Conservation (phyloP, 2,113 vertebrate genomes). For the Onychostoma macrolepis region DNA sequence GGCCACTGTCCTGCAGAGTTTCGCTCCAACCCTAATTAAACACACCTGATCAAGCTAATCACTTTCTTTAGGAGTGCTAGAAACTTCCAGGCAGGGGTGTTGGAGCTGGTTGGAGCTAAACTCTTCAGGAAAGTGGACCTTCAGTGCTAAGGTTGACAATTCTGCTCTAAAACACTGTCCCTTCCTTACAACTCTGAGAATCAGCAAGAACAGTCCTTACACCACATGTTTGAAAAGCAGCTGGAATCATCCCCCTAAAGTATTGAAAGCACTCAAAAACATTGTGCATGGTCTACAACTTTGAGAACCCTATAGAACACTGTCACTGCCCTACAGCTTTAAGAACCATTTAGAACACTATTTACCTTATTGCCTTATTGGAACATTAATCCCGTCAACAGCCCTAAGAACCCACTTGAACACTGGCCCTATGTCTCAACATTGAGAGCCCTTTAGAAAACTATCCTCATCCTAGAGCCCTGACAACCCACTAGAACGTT, state of each 20-base stretch:
- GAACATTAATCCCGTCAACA: neutral
- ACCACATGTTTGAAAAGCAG: neutral
- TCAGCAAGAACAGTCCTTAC: neutral
- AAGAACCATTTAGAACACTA: neutral
- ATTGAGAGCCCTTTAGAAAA: neutral
- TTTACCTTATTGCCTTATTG: neutral
- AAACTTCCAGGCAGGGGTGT: neutral
- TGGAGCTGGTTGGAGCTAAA: neutral
- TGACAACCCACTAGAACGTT: too few relatives aligned
- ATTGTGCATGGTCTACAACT: neutral
- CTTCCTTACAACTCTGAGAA: neutral
- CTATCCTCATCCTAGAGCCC: neutral
- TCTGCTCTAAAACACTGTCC: neutral
- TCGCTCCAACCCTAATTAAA: neutral
- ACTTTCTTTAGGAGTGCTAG: neutral
- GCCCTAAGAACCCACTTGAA: neutral
- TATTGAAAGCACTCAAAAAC: neutral
- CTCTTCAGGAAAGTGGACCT: neutral
- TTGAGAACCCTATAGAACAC: neutral
- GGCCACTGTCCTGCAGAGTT: neutral
- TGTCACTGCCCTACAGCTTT: neutral
- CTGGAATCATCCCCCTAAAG: neutral
- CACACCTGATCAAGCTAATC: neutral
- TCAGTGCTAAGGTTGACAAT: neutral
- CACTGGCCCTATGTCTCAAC: neutral